Percentiles rank a stretch among this genome's conserved stretches.
Evolutionary conservation across 2,113 vertebrate species (phyloP).

Genomic region (Corapipo altera): DNA sequence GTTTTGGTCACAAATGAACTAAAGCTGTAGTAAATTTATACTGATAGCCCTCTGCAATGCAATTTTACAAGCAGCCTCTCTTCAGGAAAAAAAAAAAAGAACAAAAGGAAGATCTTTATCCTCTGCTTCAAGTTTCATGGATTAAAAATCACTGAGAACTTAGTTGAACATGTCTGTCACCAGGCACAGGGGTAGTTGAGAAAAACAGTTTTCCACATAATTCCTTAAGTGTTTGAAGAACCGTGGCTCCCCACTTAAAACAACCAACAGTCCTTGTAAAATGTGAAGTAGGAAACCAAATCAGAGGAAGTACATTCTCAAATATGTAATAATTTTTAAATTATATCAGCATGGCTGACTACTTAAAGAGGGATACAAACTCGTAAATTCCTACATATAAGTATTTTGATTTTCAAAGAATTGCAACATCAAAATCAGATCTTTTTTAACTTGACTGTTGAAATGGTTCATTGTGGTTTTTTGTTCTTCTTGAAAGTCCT

Average conservation of each 20-base stretch:
- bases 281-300: not conserved
- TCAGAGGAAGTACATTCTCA: not conserved
- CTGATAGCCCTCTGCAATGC: not conserved
- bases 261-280: not conserved
- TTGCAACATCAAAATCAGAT: not conserved
- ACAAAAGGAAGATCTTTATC: not conserved
- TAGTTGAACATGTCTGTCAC: not conserved
- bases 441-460: not conserved
- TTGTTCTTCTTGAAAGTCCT: not conserved
- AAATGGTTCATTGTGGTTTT: not conserved
- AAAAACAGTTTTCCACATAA: not conserved
- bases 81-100: not conserved
- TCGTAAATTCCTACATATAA: not conserved
- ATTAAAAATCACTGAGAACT: not conserved
- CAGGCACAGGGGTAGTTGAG: not conserved
- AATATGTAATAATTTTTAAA: not conserved
- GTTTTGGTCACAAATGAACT: not conserved
- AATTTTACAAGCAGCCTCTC: not conserved
- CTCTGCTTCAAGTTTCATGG: not conserved
- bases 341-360: not conserved
- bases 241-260: accelerated
- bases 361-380: not conserved
- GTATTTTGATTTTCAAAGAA: not conserved
- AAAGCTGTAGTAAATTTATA: not conserved
- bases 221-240: not conserved